phyloP scores from a whole-genome alignment of 1,140 invertebrate genomes.

The Pararge aegeria region DNA sequence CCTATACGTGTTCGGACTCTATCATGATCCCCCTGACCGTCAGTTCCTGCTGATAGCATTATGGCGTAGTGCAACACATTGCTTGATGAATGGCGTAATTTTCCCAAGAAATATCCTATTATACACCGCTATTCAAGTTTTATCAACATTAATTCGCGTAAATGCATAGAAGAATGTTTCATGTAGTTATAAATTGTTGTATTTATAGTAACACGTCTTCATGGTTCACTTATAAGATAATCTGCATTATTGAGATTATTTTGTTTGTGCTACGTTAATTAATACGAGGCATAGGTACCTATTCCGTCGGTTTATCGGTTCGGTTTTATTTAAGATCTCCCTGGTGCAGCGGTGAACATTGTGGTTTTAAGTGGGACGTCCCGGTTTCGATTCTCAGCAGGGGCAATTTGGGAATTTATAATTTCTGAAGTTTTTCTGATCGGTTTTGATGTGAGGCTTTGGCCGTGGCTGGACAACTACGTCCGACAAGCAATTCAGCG shows the following conservation, averaged over 20 bases:
- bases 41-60: constrained; percentile 24
- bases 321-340: too few species aligned
- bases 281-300: too few species aligned
- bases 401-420: too few species aligned
- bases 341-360: too few species aligned
- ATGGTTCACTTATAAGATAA: not conserved
- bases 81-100: constrained; percentile 30
- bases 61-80: constrained; percentile 25
- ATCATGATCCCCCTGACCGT: constrained; percentile 18
- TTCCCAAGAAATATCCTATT: constrained; percentile 28
- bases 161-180: constrained; percentile 6
- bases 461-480: too few species aligned
- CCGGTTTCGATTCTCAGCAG: too few species aligned
- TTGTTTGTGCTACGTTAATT: not conserved
- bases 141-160: constrained; percentile 8
- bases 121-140: constrained; percentile 22
- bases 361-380: too few species aligned
- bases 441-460: too few species aligned
- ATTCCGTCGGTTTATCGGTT: too few species aligned
- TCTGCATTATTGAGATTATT: not conserved
- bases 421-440: too few species aligned
- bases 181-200: constrained; percentile 1
- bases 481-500: too few species aligned
- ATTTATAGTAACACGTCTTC: not conserved
- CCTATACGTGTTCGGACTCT: constrained; percentile 6